Evolutionary conservation across 2,888 invertebrate genomes (phyloP), one percentile per base, ranked within the genome.

Genomic region (Xanthorhoe designata): DNA sequence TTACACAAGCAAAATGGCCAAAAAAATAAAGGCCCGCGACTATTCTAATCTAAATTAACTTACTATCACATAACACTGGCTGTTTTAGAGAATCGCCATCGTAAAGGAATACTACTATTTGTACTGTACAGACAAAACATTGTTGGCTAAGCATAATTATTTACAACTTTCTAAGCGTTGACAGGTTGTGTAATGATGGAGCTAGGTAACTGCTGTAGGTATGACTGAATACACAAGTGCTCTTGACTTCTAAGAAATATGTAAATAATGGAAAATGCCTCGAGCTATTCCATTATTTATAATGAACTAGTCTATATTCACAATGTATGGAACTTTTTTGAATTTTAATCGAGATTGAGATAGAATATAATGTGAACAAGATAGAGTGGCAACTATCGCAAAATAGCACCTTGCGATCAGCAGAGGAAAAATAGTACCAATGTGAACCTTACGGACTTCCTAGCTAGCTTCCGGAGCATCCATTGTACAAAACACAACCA

Each of bases 31-130:
- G 10, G 53, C 32, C 10, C 13, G 19, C 17, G 15, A 49, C 35
- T 35, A 55, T 29, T 51, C 24, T 32, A 59, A 45, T 13, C 52
- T 61, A 54, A 74, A 78, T 79, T 81, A 82, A 80, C 55, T 81
- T 86, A 85, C 80, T 90, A 91, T 91, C 90, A 91, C 89, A 89
- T 85, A 82, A 78, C 89, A 90, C 87, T 89, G 90, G 89, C 87
- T 84, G 82, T 78, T 83, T 82, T 78, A 78, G 74, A 58, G 77
- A 85, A 84, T 80, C 80, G 78, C 81, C 79, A 80, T 82, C 67
- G 70, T 61, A 60, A 67, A 75, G 75, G 71, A 77, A 75, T 73
- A 70, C 63, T 73, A 70, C 63, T 76, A 69, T 71, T 69, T 75
- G 72, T 78, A 76, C 76, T 73, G 63, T 79, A 76, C 74, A 73